phyloP scores from a whole-genome alignment of 2,797 vertebrate genomes.

The Zalophus californianus region DNA sequence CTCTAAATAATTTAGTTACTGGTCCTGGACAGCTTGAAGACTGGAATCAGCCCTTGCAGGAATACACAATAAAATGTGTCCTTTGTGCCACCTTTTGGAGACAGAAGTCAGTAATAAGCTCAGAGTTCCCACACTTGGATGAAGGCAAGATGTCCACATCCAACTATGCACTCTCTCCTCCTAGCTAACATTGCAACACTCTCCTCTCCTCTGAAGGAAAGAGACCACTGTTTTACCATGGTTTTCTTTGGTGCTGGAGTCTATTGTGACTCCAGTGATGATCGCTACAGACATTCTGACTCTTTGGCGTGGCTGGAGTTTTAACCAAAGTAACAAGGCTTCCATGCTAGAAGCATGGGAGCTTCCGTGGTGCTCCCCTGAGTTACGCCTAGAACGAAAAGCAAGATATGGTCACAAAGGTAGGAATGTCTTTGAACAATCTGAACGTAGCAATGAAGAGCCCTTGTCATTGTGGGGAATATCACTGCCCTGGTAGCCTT shows the following conservation, averaged over 20 bases:
- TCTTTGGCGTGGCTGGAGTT: neutral
- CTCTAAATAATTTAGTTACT: constrained; percentile 12
- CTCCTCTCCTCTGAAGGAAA: neutral
- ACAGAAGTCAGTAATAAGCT: neutral
- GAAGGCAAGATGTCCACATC: neutral
- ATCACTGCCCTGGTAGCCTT: neutral
- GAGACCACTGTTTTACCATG: neutral
- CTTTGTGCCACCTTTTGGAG: neutral
- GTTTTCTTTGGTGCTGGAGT: neutral
- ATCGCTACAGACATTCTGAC: too few species aligned
- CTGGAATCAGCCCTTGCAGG: neutral
- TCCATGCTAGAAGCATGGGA: neutral
- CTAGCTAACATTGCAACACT: rapidly evolving
- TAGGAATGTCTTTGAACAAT: neutral
- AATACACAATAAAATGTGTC: neutral
- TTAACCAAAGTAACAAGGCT: neutral
- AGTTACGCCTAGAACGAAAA: neutral
- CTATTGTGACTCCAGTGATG: neutral
- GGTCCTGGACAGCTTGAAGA: neutral
- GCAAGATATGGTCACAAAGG: neutral
- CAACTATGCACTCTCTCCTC: neutral
- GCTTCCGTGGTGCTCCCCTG: neutral
- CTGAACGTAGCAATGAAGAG: neutral
- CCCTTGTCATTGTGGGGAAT: neutral
- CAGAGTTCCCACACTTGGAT: neutral